These are phyloP conservation scores for Epizoanthus rinbou DNA, from an alignment of 92 coral and sea anemone genomes.

Conservation along the genomic window DNA sequence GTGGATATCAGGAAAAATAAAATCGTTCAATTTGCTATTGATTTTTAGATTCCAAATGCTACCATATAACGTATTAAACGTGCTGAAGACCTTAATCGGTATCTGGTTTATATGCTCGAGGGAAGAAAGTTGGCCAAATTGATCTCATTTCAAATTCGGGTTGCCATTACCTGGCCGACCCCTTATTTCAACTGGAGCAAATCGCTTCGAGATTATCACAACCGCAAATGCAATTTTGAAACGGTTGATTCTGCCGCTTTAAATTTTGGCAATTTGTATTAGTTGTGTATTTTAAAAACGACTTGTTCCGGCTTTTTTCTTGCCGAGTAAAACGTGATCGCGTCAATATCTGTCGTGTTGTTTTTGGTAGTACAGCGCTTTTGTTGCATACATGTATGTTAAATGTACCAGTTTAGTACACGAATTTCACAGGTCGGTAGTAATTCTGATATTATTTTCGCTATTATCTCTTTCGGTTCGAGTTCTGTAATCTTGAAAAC, in stretches of 20 bases:
- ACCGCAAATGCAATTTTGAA: neutral
- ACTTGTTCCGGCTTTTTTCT: neutral
- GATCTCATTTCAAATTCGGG: constrained; percentile 38
- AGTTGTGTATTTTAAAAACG: too few species aligned
- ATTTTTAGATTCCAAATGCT: constrained; percentile 25
- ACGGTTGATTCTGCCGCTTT: constrained; percentile 3
- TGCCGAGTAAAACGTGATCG: constrained; percentile 26
- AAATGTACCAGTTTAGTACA: constrained; percentile 29
- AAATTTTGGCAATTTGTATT: neutral
- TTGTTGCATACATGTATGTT: neutral
- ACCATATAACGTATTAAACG: neutral
- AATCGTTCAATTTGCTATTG: neutral
- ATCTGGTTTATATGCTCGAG: neutral
- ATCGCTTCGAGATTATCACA: too few species aligned
- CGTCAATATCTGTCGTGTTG: constrained; percentile 34
- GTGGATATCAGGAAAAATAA: too few species aligned
- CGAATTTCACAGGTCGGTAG: neutral
- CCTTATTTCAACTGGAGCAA: constrained; percentile 8
- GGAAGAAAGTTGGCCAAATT: constrained; percentile 9
- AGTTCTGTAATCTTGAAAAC: constrained; percentile 38
- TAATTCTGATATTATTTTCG: neutral
- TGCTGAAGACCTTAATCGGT: neutral
- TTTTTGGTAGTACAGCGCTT: constrained; percentile 24
- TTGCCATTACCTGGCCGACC: constrained; percentile 14
- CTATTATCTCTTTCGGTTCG: neutral